phyloP scores from a whole-genome alignment of 2,797 vertebrate genomes.

The Aeoliscus strigatus region DNA sequence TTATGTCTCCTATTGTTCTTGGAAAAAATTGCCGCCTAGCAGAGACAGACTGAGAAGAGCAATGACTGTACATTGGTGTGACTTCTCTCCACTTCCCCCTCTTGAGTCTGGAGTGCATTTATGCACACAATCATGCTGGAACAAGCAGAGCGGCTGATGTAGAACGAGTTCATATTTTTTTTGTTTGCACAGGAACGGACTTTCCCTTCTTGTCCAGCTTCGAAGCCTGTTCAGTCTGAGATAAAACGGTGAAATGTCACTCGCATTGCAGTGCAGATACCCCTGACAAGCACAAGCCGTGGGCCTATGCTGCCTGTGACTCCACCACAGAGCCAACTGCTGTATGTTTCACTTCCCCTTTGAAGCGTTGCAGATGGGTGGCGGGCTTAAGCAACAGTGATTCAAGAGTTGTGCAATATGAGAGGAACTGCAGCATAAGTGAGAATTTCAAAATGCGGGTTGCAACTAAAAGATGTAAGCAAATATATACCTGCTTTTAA shows the following conservation, averaged over 20 bases:
- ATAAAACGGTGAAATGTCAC: slow-evolving; percentile 1
- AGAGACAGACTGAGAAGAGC: slow-evolving; percentile 1
- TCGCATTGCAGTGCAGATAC: neutral
- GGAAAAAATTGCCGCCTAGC: slow-evolving; percentile 5
- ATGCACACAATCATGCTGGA: slow-evolving; percentile 46
- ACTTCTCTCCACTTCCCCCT: slow-evolving; percentile 51
- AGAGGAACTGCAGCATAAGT: slow-evolving; percentile 23
- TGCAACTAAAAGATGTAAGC: neutral
- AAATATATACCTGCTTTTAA: neutral
- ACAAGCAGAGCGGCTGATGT: slow-evolving; percentile 48
- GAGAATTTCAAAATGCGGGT: slow-evolving; percentile 37
- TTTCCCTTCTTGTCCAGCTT: slow-evolving; percentile 36
- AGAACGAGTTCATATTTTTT: slow-evolving; percentile 23
- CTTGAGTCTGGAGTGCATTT: slow-evolving; percentile 22
- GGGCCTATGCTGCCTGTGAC: slow-evolving; percentile 13
- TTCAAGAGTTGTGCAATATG: slow-evolving; percentile 49
- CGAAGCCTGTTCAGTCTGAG: neutral
- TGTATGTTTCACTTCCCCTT: slow-evolving; percentile 73
- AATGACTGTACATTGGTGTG: slow-evolving; percentile 34
- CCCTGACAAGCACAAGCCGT: neutral
- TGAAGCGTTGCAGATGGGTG: slow-evolving; percentile 28
- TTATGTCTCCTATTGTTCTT: neutral
- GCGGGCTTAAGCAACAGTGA: slow-evolving; percentile 40
- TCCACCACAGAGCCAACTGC: slow-evolving; percentile 36
- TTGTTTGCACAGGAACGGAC: slow-evolving; percentile 50